Evolutionary conservation across 2,797 vertebrate genomes (phyloP).

Genomic region (Halcyon smyrnensis): DNA sequence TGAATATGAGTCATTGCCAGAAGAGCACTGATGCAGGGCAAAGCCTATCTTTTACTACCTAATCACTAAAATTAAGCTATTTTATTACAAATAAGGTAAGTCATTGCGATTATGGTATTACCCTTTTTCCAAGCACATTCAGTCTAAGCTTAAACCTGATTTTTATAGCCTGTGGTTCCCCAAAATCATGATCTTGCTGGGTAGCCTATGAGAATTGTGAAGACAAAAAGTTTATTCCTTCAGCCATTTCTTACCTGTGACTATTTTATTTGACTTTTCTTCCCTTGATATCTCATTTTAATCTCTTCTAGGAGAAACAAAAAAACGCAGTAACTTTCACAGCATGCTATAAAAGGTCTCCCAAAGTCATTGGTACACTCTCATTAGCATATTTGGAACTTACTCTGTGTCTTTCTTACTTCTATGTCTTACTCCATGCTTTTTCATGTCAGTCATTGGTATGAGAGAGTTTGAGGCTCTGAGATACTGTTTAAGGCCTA

Average conservation of each 20-base stretch:
- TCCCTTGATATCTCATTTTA: neutral
- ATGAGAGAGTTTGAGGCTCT: neutral
- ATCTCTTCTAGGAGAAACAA: neutral
- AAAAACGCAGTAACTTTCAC: neutral
- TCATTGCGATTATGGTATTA: neutral
- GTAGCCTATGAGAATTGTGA: neutral
- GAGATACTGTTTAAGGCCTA: neutral
- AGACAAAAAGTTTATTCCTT: neutral
- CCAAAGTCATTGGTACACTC: neutral
- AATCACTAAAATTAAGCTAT: neutral
- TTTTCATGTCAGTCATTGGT: neutral
- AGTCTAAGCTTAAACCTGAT: neutral
- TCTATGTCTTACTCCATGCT: neutral
- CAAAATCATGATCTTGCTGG: neutral
- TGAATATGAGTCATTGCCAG: conserved; percentile 1
- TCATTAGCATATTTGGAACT: neutral
- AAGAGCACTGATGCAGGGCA: neutral
- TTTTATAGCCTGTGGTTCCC: neutral
- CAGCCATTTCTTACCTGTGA: neutral
- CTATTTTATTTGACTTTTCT: neutral
- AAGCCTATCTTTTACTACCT: neutral
- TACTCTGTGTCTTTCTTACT: neutral
- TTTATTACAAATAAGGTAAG: neutral
- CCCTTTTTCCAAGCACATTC: neutral
- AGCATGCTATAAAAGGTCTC: neutral